Base-by-base conservation (phyloP, 1,140 invertebrate species). In the Drosophila repletoides region DNA sequence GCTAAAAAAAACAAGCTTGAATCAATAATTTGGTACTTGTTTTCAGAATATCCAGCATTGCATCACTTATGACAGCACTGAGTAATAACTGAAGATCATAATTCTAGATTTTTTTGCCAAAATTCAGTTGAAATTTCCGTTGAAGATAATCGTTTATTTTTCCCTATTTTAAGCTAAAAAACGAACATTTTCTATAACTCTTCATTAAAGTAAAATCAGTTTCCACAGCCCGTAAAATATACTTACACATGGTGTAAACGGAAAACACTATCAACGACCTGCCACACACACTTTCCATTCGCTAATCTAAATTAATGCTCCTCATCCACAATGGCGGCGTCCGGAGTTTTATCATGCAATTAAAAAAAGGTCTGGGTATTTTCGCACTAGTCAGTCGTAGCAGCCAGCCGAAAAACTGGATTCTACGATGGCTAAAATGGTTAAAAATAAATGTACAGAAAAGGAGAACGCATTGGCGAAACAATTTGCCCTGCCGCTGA, bases 241-340 rank as follows among this genome's bases (percentile, higher is more conserved):
- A 31, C 7, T 19, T 38, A 17, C 7, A 51, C 65, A 48, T 45
- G 52, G n/a, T n/a, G n/a, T n/a, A n/a, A n/a, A n/a, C n/a, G n/a
- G n/a, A 29, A 14, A 59, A 49, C 19, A 26, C 64, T 64, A 59
- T 73, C 67, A 26, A 29, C 58, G 40, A 31, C 59, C 22, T 14
- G 28, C 43, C 61, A 53, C 49, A n/a, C n/a, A n/a, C n/a, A 74
- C 59, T 60, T 74, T 55, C 36, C 58, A 45, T 17, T 22, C 65
- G 48, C 76, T 76, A 79, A 79, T 79, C 68, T 81, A 81, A 80
- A 81, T 80, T 56, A 81, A 80, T 75, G 72, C 61, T 52, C 21
- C 67, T 46, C 38, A 60, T 38, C 71, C 66, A 55, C 49, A 75
- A 61, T 29, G 10, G 46, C 45, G 31, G 22, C 29, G 26, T 34